These are phyloP conservation scores for Pollenia amentaria DNA, from an alignment of 2,888 invertebrate species.

Conservation along the genomic window DNA sequence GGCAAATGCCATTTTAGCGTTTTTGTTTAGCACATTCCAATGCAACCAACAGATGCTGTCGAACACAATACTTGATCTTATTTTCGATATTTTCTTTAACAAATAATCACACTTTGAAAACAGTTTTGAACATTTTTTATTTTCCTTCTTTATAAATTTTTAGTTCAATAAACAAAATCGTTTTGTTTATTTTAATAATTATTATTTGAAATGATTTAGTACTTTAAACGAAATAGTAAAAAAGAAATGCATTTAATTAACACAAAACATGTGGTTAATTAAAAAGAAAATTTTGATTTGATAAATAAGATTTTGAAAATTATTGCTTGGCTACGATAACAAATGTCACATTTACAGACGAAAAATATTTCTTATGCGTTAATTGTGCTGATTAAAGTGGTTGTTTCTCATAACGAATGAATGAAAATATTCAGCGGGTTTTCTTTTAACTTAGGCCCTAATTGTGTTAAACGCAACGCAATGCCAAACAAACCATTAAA, in stretches of 20 bases:
- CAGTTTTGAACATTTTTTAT: not conserved
- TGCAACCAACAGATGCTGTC: slow-evolving; percentile 48
- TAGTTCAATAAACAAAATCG: slow-evolving; percentile 30
- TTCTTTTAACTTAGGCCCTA: too few relatives aligned
- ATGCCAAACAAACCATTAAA: too few relatives aligned
- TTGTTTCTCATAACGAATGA: slow-evolving; percentile 18
- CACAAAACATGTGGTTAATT: slow-evolving; percentile 6
- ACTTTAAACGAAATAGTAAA: not conserved
- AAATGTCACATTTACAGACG: not conserved
- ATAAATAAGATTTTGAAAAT: slow-evolving; percentile 14
- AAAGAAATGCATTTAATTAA: not conserved
- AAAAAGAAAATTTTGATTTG: not conserved
- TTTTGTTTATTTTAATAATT: slow-evolving; percentile 48
- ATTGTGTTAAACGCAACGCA: too few relatives aligned
- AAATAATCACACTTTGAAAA: slow-evolving; percentile 58
- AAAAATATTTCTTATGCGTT: not conserved
- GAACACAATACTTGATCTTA: slow-evolving; percentile 50
- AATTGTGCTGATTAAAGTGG: slow-evolving; percentile 25
- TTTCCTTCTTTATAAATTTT: not conserved
- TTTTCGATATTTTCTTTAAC: not conserved
- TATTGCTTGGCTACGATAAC: slow-evolving; percentile 23
- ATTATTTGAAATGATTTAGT: slow-evolving; percentile 56
- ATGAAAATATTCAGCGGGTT: too few relatives aligned
- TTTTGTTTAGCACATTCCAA: slow-evolving; percentile 1
- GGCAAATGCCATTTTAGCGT: not conserved